These are phyloP conservation scores for Zoanthus gigantus DNA, from an alignment of 92 coral and sea anemone species.

Conservation along the genomic window DNA sequence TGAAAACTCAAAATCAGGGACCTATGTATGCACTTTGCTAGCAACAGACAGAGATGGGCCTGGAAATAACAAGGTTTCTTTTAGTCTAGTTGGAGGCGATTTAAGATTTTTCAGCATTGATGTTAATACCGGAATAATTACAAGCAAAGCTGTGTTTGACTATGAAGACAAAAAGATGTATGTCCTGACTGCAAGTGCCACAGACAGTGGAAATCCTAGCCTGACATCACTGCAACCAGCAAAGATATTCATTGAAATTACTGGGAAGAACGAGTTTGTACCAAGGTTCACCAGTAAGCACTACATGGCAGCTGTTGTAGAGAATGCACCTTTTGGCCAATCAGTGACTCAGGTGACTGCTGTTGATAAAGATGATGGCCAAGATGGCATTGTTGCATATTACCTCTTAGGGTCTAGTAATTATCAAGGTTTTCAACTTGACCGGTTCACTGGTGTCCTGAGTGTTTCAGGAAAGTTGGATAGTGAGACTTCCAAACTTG, in stretches of 20 bases:
- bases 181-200: slow-evolving; percentile 76
- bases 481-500: slow-evolving; percentile 76
- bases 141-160: slow-evolving; percentile 76
- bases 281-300: slow-evolving; percentile 75
- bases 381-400: slow-evolving; percentile 86
- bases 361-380: slow-evolving; percentile 88
- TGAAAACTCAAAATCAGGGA: slow-evolving; percentile 79
- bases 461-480: slow-evolving; percentile 84
- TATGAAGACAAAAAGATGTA: slow-evolving; percentile 72
- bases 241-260: slow-evolving; percentile 68
- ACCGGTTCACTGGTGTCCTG: slow-evolving; percentile 78
- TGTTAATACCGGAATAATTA: slow-evolving; percentile 71
- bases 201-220: slow-evolving; percentile 79
- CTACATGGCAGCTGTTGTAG: slow-evolving; percentile 81
- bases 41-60: slow-evolving; percentile 84
- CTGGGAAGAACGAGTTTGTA: slow-evolving; percentile 83
- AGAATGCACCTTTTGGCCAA: slow-evolving; percentile 83
- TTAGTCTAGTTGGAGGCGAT: slow-evolving; percentile 64
- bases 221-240: slow-evolving; percentile 75
- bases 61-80: slow-evolving; percentile 62
- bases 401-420: slow-evolving; percentile 80
- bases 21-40: slow-evolving; percentile 71
- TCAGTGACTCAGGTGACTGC: slow-evolving; percentile 86
- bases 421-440: slow-evolving; percentile 77
- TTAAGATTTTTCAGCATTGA: slow-evolving; percentile 68